Conservation (phyloP, 2,888 invertebrate species). For the Celastrina argiolus region DNA sequence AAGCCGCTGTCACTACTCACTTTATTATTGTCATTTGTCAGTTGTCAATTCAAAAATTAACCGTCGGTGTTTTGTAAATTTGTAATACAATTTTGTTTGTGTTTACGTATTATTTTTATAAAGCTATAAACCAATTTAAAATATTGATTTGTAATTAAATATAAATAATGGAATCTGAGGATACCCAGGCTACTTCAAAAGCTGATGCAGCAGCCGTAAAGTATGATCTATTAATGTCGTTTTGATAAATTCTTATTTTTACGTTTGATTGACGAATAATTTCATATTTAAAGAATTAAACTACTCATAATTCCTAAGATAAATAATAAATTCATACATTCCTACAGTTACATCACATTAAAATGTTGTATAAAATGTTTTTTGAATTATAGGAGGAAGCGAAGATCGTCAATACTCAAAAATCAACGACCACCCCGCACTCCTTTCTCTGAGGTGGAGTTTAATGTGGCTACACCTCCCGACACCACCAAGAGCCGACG, state of each 20-base stretch:
- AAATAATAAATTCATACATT: not conserved
- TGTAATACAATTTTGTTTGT: not conserved
- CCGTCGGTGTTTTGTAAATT: slow-evolving; percentile 28
- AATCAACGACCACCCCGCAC: slow-evolving; percentile 61
- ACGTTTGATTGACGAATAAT: not conserved
- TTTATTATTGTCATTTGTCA: no score
- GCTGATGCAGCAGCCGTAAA: slow-evolving; percentile 47
- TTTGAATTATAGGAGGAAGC: slow-evolving; percentile 52
- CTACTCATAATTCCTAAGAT: no score
- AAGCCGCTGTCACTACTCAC: not conserved
- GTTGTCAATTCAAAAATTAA: slow-evolving; percentile 27
- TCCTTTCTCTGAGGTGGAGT: slow-evolving; percentile 67
- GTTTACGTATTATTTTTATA: not conserved
- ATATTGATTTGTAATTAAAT: not conserved
- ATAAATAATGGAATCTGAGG: not conserved
- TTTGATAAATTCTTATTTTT: not conserved
- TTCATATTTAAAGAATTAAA: not conserved
- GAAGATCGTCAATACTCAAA: slow-evolving; percentile 66
- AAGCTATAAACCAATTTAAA: not conserved
- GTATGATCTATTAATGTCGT: slow-evolving; percentile 45
- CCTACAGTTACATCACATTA: not conserved
- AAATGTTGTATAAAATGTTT: not conserved
- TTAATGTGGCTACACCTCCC: slow-evolving; percentile 64
- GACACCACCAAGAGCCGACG: slow-evolving; percentile 62
- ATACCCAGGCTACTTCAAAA: slow-evolving; percentile 37